Evolutionary conservation across 2,888 invertebrate species (phyloP).

Genomic region (Lasioglossum figueresi): DNA sequence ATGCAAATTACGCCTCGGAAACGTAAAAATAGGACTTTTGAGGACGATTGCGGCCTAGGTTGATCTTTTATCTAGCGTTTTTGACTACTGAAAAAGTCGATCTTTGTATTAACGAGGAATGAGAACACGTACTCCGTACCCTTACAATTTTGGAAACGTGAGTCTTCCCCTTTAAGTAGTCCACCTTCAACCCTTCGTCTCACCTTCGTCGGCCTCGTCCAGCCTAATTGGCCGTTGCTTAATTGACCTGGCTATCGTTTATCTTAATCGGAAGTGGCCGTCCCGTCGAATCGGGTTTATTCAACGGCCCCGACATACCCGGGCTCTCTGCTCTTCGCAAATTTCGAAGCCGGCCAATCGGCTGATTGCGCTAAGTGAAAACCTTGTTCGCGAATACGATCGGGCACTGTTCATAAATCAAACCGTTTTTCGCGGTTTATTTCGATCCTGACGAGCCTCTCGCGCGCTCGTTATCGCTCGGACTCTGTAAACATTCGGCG

Average conservation of each 20-base stretch:
- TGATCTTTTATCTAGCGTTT: no score
- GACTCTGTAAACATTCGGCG: conserved; percentile 2
- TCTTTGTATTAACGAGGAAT: no score
- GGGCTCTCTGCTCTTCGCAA: conserved; percentile 3
- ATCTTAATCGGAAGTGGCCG: conserved; percentile 35
- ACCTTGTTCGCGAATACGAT: conserved; percentile 30
- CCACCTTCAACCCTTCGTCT: background rate
- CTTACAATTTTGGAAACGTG: no score
- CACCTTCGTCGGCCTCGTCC: background rate
- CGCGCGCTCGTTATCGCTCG: conserved; percentile 25
- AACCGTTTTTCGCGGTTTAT: conserved; percentile 30
- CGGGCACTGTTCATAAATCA: conserved; percentile 41
- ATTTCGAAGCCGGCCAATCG: conserved; percentile 31
- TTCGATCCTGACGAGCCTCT: conserved; percentile 5
- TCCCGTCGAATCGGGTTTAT: conserved; percentile 11
- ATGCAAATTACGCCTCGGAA: no score
- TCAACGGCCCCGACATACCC: background rate
- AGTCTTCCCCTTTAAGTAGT: no score
- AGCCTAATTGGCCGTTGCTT: conserved; percentile 36
- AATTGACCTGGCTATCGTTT: conserved; percentile 35
- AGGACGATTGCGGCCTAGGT: no score
- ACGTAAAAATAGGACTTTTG: no score
- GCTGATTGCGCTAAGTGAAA: conserved; percentile 50
- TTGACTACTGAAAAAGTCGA: no score
- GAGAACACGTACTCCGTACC: no score